Evolutionary conservation across 2,888 invertebrate species (phyloP).

Genomic region (Drosophila hawaiiensis): DNA sequence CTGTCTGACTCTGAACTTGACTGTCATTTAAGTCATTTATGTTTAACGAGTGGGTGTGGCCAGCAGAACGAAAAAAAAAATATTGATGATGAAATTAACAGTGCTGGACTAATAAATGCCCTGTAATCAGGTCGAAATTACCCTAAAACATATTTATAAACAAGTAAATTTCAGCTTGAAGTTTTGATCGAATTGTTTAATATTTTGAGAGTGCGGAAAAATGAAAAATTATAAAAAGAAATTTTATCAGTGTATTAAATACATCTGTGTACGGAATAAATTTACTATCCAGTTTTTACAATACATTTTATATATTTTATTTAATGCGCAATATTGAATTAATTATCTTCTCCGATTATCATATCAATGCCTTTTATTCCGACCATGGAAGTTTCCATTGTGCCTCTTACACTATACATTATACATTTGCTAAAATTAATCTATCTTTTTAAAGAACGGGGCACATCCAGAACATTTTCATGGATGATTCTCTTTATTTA

Average conservation of each 20-base stretch:
- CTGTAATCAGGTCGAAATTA: background rate
- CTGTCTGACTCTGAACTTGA: conserved; percentile 21
- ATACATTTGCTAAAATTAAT: background rate
- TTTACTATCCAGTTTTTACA: background rate
- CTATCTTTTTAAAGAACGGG: background rate
- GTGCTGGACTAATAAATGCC: background rate
- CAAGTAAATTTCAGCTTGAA: background rate
- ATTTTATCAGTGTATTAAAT: background rate
- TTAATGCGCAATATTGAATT: background rate
- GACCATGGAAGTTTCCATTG: background rate
- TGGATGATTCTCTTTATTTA: background rate
- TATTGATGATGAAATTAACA: background rate
- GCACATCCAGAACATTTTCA: background rate
- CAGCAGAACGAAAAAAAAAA: background rate
- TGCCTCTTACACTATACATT: background rate
- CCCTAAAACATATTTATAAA: background rate
- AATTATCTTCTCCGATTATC: background rate
- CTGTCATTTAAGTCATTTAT: background rate
- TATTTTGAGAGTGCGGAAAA: background rate
- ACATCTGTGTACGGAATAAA: background rate
- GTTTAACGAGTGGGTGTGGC: conserved; percentile 1
- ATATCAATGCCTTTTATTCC: background rate
- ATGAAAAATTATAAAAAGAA: background rate
- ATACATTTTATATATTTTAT: background rate
- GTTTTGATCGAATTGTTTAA: background rate